These are phyloP conservation scores for Drosophila anceps DNA, from an alignment of 2,888 invertebrate species.

Conservation along the genomic window DNA sequence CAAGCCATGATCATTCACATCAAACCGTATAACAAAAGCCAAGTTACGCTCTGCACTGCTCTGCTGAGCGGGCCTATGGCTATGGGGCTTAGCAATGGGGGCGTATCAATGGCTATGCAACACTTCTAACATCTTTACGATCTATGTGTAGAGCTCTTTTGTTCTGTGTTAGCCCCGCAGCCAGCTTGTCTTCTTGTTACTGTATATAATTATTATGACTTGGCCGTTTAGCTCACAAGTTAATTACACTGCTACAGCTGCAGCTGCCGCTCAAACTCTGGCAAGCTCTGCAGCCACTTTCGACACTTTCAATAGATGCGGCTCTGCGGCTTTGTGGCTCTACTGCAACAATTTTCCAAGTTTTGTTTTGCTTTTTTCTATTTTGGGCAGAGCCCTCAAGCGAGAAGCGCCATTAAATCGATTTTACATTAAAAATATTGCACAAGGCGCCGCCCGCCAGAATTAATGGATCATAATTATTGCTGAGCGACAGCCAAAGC, in stretches of 20 bases:
- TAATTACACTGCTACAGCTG: conserved; percentile 59
- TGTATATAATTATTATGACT: conserved; percentile 75
- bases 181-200: conserved; percentile 21
- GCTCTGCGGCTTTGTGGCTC: conserved; percentile 5
- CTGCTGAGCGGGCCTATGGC: not conserved
- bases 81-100: not conserved
- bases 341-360: conserved; percentile 61
- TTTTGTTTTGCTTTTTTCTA: conserved; percentile 50
- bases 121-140: conserved; percentile 62
- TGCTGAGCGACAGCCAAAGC: conserved; percentile 65
- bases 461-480: conserved; percentile 80
- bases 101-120: conserved; percentile 5
- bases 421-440: conserved; percentile 81
- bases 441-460: conserved; percentile 76
- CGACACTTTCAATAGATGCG: conserved; percentile 62
- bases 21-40: conserved; percentile 52
- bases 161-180: conserved; percentile 38
- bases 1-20: conserved; percentile 37
- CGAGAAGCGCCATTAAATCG: conserved; percentile 78
- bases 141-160: conserved; percentile 42
- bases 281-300: conserved; percentile 54
- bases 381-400: conserved; percentile 67
- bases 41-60: not conserved
- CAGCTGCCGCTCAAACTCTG: conserved; percentile 20
- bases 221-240: conserved; percentile 78